These are phyloP conservation scores for Galeopsomyia nigrocyanea DNA, from an alignment of 2,888 invertebrate genomes.

Conservation along the genomic window DNA sequence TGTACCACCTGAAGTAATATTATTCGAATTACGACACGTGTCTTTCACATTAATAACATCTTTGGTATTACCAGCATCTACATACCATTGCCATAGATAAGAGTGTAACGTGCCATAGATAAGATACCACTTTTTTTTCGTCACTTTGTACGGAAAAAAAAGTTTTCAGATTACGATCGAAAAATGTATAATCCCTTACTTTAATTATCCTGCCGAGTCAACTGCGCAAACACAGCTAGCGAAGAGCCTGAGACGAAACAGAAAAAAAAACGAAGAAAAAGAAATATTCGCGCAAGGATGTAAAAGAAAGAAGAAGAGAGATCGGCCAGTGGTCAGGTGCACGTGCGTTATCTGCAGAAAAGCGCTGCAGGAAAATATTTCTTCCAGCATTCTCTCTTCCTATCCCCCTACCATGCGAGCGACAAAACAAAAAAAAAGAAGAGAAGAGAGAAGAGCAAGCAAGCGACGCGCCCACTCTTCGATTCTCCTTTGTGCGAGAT, in stretches of 20 bases:
- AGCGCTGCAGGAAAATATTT: conserved; percentile 64
- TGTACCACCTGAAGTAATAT: too few relatives aligned
- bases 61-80: too few relatives aligned
- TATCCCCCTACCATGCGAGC: neutral
- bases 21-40: too few relatives aligned
- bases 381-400: conserved; percentile 59
- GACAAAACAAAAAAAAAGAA: conserved; percentile 39
- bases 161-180: too few relatives aligned
- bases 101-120: too few relatives aligned
- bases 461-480: conserved; percentile 42
- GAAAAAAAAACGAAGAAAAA: conserved; percentile 7
- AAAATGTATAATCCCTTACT: neutral
- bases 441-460: too few relatives aligned
- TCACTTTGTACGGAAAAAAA: too few relatives aligned
- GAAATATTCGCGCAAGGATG: neutral
- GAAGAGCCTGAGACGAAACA: neutral
- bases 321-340: conserved; percentile 51
- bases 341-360: conserved; percentile 48
- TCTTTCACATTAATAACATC: too few relatives aligned
- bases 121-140: too few relatives aligned
- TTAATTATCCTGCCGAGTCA: conserved; percentile 21
- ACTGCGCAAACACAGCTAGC: neutral
- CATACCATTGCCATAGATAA: too few relatives aligned
- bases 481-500: conserved; percentile 46
- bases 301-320: conserved; percentile 10